These are phyloP conservation scores for Phrynocephalus forsythii DNA, from an alignment of 2,797 vertebrate species.

Conservation along the genomic window DNA sequence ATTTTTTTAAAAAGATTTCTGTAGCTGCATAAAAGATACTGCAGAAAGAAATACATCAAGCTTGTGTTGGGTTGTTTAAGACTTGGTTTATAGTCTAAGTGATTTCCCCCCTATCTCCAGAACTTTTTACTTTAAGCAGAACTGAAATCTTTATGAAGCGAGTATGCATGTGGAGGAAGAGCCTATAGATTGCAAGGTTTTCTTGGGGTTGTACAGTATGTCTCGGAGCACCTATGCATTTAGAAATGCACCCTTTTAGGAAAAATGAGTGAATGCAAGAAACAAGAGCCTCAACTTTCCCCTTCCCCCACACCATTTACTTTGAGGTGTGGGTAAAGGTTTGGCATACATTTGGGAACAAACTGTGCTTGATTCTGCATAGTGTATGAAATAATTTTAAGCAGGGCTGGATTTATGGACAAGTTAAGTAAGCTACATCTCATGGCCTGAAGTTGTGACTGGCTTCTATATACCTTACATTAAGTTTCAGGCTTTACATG, in stretches of 20 bases:
- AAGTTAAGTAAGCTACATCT: neutral
- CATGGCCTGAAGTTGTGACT: neutral
- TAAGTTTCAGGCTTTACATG: no score
- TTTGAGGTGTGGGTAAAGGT: neutral
- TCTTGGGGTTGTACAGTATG: neutral
- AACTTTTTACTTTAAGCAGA: no score
- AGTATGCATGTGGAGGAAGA: neutral
- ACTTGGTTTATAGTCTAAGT: conserved; percentile 4
- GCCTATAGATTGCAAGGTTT: neutral
- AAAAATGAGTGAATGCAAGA: neutral
- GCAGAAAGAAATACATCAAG: conserved; percentile 44
- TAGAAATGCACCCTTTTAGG: neutral
- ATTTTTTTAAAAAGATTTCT: conserved; percentile 35
- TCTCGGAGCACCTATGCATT: neutral
- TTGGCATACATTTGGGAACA: neutral
- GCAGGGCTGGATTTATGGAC: neutral
- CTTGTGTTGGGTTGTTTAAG: neutral
- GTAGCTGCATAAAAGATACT: conserved; percentile 51
- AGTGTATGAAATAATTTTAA: neutral
- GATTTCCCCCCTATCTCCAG: no score
- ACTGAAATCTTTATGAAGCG: neutral
- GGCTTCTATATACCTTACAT: neutral
- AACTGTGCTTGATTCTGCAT: neutral
- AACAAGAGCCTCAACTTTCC: no score
- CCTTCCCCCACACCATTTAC: neutral